Conservation (phyloP, 53 echinoderm and acorn worm species). For the Apostichopus leukothele region DNA sequence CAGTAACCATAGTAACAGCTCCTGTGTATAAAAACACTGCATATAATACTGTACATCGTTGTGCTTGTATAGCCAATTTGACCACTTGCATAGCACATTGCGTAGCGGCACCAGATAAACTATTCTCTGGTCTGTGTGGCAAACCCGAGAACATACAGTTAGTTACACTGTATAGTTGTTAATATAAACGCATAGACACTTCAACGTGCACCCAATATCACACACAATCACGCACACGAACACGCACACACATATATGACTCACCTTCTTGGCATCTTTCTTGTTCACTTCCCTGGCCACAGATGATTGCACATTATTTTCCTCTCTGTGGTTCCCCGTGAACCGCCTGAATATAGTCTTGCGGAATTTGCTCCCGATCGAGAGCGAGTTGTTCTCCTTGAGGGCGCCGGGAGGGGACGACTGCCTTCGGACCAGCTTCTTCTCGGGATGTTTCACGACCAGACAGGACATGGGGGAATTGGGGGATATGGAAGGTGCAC, state of each 20-base stretch:
- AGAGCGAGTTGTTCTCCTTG: slow-evolving; percentile 45
- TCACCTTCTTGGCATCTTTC: slow-evolving; percentile 39
- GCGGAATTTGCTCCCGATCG: slow-evolving; percentile 57
- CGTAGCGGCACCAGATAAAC: no score
- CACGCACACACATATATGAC: not conserved
- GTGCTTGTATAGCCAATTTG: no score
- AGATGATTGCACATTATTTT: slow-evolving; percentile 33
- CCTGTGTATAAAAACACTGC: no score
- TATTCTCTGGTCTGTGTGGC: no score
- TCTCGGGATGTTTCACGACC: slow-evolving; percentile 60
- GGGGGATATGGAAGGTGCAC: slow-evolving; percentile 55
- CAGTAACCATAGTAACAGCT: no score
- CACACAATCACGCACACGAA: no score
- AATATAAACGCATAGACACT: no score
- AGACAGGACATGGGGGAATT: slow-evolving; percentile 56
- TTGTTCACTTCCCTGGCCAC: not conserved
- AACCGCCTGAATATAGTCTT: slow-evolving; percentile 78
- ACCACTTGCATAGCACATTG: no score
- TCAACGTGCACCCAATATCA: no score
- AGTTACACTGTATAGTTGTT: no score
- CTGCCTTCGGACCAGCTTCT: slow-evolving; percentile 63
- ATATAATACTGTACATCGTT: no score
- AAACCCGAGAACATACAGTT: no score
- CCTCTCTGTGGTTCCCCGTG: slow-evolving; percentile 66
- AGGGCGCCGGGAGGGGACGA: slow-evolving; percentile 62